A percentile compares a stretch with the other conserved stretches of the same genome.
Evolutionary conservation across 2,888 invertebrate species (phyloP).

Genomic region (Amaurobius ferox): DNA sequence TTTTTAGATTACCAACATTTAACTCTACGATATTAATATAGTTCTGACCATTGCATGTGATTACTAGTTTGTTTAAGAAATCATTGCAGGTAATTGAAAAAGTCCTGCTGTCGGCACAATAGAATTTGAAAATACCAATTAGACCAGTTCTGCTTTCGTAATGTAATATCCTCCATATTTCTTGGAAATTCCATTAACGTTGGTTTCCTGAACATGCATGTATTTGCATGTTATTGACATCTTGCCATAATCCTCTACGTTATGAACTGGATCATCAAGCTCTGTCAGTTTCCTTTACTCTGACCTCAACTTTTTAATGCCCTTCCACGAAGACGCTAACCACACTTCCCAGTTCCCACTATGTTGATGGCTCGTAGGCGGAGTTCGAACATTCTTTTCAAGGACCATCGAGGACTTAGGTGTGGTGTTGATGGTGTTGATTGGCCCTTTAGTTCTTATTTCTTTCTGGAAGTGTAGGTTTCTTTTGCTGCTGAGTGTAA

Average conservation of each 20-base stretch:
- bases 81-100: too few relatives aligned
- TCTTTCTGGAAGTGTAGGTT: neutral
- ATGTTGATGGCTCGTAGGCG: neutral
- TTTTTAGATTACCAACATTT: too few relatives aligned
- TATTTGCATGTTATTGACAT: neutral
- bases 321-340: neutral
- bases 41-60: too few relatives aligned
- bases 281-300: neutral
- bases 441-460: neutral
- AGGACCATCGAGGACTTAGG: constrained; percentile 6
- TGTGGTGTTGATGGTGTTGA: neutral
- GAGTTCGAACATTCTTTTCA: constrained; percentile 8
- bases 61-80: too few relatives aligned
- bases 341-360: neutral
- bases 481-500: neutral
- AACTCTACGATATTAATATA: too few relatives aligned
- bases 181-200: neutral
- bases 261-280: neutral
- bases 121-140: too few relatives aligned
- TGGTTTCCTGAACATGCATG: neutral
- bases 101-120: too few relatives aligned
- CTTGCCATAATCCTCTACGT: neutral
- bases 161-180: too few relatives aligned
- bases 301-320: constrained; percentile 9
- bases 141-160: too few relatives aligned